Evolutionary conservation across 2,888 invertebrate genomes (phyloP), one percentile per base, ranked within the genome.

Genomic region (Nebria brevicollis): DNA sequence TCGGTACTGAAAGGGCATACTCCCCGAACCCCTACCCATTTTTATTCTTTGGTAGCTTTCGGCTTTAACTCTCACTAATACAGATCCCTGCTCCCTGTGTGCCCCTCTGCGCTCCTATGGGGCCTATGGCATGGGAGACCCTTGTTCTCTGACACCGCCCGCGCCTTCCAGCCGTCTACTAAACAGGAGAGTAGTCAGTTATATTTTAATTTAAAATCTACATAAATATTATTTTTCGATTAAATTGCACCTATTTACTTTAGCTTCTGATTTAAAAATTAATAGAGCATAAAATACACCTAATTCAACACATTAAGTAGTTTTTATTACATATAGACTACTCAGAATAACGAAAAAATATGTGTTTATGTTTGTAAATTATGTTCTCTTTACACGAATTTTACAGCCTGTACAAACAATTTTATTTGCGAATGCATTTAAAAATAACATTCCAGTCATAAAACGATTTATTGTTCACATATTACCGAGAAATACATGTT

Each of bases 121-220:
- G 54, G 34, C 34, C 34, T 1, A 34, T 34, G 34, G 26, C 68
- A 68, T 68, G 8, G 68, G 26, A 34, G 26, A 15, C 73, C 43
- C 73, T 73, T 73, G 73, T 73, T 73, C 72, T 72, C 72, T 26
- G 34, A 72, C n/a, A 72, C 72, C 73, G 73, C 73, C 73, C 41
- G 41, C 73, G 73, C 73, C 70, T 34, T 26, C 26, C 25, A 70
- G 11, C 20, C n/a, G 34, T 42, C 43, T 73, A 70, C 20, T 8
- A 70, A 20, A 70, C 66, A 66, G 66, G 20, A 66, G 11, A 15
- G 25, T 66, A 66, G 8, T 66, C 15, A 54, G 54, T 54, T 13
- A 54, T 11, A 54, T 54, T 11, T 54, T 54, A 54, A 54, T 54
- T 54, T 54, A 11, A 54, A 54, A 34, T 34, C 5, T 34, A 34